Base-by-base conservation (phyloP, 2,797 vertebrate genomes). In the Oreochromis grahami region DNA sequence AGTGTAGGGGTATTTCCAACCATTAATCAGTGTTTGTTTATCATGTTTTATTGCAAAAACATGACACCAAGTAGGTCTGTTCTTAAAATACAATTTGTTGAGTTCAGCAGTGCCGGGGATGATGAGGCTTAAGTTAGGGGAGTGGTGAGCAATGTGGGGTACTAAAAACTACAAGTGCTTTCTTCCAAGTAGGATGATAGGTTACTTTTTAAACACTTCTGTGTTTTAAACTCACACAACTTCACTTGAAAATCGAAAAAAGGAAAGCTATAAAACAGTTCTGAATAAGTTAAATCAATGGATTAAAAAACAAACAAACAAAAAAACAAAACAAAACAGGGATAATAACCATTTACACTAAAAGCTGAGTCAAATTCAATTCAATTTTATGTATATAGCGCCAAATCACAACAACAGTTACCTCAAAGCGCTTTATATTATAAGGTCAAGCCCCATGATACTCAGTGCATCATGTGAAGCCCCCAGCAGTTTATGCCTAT, bases 1-100 rank as follows among this genome's bases (percentile, higher is more conserved):
- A 86, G 89, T 79, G 79, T 76, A 68, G 80, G 91, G 90, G 89
- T 93, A 94, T 95, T 96, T 93, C 91, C 93, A 93, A 77, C 79
- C 77, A 83, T 93, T 91, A 88, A 84, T 94, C 84, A 86, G 80
- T 92, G 87, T 93, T 93, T 94, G 87, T 93, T 92, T 94, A 87
- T 65, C 38, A 72, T 85, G 82, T 84, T 88, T 84, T 83, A 84
- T 26, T 86, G 84, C 81, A 90, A 78, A 58, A 84, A 84, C 78
- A 79, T 70, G 82, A 86, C 83, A 91, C 58, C 79, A 51, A 87
- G 72, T 38, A 48, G 78, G 56, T 41, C 38, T 55, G 53, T 86
- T 79, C 50, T 77, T 80, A 77, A 84, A 84, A 88, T 81, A 82
- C 53, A 36, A 68, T 86, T 87, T 83, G 78, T 53, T 78, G 38